Evolutionary conservation across 2,888 invertebrate species (phyloP), one percentile per base, ranked within the genome.

Genomic region (Brachypalpus laphriformis): DNA sequence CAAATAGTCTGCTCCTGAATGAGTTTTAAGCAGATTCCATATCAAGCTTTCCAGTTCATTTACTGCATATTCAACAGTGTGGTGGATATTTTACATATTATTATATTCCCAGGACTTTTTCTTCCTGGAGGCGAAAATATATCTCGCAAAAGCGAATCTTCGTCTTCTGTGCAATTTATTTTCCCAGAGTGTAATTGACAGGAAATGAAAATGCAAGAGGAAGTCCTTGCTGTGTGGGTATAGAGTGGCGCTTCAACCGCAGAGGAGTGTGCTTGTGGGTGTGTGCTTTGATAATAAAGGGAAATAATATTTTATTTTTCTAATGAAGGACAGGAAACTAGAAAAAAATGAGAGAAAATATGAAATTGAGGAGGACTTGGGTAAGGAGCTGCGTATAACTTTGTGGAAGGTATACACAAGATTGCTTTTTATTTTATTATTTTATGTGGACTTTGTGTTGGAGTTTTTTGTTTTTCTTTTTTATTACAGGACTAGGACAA

Each of bases 131-230:
- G 11, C 11, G 37, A 42, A 25, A 25, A 16, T 5, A 28, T 51
- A 51, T 51, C n/a, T 28, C 28, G 28, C 25, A 14, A 22, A 28
- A 34, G 9, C 47, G 8, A 28, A 16, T 40, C 51, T 59, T 16
- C 47, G 9, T 11, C 25, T 37, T 49, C n/a, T 22, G 28, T 11
- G 51, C 51, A 72, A 72, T 72, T 72, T 72, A 72, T 63, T 63
- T 72, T 54, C 18, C 14, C 42, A 20, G 61, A 72, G 51, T 61
- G 72, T 63, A 72, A 72, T 72, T 72, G 72, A 72, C 72, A 72
- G 72, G 51, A 72, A 72, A 51, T 61, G 51, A 42, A 61, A 72
- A 61, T 72, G 61, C 49, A 37, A 40, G 61, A 51, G 49, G 31
- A 42, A 40, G 20, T 16, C 22, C 3, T 51, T 51, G 16, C 40